These are phyloP conservation scores for Marmota flaviventris DNA, from an alignment of 2,113 vertebrate genomes.

Conservation along the genomic window DNA sequence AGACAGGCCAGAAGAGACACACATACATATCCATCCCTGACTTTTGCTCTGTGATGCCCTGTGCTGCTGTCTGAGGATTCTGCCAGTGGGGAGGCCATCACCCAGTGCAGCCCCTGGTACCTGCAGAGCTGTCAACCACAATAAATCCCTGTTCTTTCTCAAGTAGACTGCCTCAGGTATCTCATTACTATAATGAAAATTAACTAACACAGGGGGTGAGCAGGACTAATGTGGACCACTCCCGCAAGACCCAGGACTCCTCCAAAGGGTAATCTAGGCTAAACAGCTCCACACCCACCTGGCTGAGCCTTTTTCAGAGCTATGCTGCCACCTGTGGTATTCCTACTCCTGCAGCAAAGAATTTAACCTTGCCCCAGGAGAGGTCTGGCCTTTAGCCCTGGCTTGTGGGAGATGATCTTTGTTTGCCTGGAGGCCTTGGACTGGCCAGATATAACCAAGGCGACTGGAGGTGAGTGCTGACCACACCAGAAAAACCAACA, in stretches of 20 bases:
- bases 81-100: background rate
- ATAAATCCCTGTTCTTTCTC: background rate
- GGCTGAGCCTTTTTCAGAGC: background rate
- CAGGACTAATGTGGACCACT: no score
- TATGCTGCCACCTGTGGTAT: background rate
- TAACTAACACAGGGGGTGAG: background rate
- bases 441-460: background rate
- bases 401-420: background rate
- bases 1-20: background rate
- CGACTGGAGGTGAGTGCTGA: no score
- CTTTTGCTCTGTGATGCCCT: background rate
- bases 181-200: background rate
- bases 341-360: background rate
- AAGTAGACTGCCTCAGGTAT: background rate
- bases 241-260: background rate
- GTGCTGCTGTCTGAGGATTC: background rate
- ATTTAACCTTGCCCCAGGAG: background rate
- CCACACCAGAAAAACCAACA: background rate
- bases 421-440: background rate
- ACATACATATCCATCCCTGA: background rate
- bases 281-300: background rate
- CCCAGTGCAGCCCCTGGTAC: background rate
- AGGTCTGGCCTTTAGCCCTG: background rate
- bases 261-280: background rate
- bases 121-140: background rate